A percentile compares a stretch with the other conserved stretches of the same genome.
Conservation (phyloP, 1,140 invertebrate species). For the Bombus fervidus region DNA sequence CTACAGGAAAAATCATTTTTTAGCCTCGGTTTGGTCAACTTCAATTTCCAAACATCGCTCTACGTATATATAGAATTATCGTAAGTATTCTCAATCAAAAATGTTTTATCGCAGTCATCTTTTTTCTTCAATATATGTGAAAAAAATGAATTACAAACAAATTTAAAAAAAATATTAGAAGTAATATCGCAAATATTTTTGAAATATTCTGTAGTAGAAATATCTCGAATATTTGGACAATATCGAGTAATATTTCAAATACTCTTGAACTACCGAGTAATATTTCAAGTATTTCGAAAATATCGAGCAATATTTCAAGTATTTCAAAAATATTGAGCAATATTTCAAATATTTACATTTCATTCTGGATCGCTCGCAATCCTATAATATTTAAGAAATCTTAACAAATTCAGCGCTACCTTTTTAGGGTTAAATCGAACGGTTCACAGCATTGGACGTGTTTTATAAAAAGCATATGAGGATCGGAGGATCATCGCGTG, state of each 20-base stretch:
- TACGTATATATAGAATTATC: no score
- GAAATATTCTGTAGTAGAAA: not conserved
- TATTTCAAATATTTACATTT: not conserved
- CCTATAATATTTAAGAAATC: no score
- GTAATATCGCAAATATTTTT: not conserved
- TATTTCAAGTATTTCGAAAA: not conserved
- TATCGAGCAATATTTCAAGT: no score
- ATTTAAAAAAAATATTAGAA: not conserved
- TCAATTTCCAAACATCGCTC: not conserved
- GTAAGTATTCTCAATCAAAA: not conserved
- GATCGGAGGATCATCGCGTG: not conserved
- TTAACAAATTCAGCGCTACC: no score
- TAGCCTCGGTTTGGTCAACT: not conserved
- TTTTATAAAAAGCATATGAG: not conserved
- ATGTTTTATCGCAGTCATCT: not conserved
- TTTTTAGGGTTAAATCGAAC: no score
- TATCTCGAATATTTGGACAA: not conserved
- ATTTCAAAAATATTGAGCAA: not conserved
- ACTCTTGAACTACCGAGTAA: not conserved
- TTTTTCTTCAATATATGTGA: not conserved
- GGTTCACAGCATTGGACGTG: no score
- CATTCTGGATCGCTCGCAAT: no score
- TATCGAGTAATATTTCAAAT: not conserved
- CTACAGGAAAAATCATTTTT: not conserved
- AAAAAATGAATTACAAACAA: not conserved